phyloP scores from a whole-genome alignment of 2,888 invertebrate species.

The Chymomyza procnemis region DNA sequence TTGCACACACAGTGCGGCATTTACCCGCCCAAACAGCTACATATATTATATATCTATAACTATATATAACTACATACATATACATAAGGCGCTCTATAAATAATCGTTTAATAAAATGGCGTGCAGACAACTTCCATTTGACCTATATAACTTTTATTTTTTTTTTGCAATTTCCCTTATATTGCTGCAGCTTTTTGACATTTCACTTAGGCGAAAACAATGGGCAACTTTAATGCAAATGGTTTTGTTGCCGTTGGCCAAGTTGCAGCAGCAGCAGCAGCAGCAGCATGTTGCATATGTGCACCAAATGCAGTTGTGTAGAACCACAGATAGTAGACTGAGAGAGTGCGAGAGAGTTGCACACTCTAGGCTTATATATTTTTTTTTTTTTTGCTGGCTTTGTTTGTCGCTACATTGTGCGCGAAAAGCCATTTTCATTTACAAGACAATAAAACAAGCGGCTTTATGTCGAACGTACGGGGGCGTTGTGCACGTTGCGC shows the following conservation, averaged over 20 bases:
- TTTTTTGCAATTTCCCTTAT: conserved; percentile 1
- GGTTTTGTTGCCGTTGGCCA: not conserved
- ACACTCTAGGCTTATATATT: too few species aligned
- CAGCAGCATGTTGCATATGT: not conserved
- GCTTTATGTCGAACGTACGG: conserved; percentile 34
- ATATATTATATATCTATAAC: not conserved
- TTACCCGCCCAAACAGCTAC: too few species aligned
- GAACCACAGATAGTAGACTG: not conserved
- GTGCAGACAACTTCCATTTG: conserved; percentile 8
- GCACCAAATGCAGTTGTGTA: not conserved
- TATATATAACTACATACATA: too few species aligned
- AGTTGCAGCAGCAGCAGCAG: too few species aligned
- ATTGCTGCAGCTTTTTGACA: conserved; percentile 22
- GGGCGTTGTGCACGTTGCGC: not conserved
- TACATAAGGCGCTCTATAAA: not conserved
- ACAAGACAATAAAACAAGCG: conserved; percentile 46
- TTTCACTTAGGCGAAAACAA: conserved; percentile 32
- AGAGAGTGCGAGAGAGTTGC: too few species aligned
- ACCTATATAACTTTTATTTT: conserved; percentile 28
- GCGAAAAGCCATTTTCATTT: conserved; percentile 56
- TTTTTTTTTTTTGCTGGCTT: not conserved
- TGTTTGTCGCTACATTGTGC: conserved; percentile 45
- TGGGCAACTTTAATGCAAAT: conserved; percentile 1
- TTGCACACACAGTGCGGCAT: not conserved
- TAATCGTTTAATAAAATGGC: not conserved